Evolutionary conservation across 2,113 vertebrate genomes (phyloP).

Genomic region (Poeciliopsis occidentalis): DNA sequence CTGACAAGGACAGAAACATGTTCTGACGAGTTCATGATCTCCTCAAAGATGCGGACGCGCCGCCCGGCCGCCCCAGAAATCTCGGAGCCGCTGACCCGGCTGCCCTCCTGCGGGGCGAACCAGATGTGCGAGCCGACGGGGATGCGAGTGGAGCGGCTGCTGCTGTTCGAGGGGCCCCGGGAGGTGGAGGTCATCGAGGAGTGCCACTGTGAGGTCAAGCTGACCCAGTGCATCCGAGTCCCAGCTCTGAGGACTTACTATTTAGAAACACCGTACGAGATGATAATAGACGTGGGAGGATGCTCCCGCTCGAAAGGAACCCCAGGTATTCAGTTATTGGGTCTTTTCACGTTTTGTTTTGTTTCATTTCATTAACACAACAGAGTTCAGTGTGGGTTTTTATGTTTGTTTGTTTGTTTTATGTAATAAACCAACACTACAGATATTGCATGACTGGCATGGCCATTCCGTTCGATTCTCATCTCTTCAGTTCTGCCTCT

Average conservation of each 20-base stretch:
- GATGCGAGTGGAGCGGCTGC: conserved; percentile 69
- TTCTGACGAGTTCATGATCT: conserved; percentile 2
- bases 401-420: no score
- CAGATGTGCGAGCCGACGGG: conserved; percentile 71
- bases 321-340: conserved; percentile 46
- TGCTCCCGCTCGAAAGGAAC: conserved; percentile 72
- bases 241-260: conserved; percentile 80
- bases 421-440: no score
- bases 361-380: neutral
- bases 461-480: no score
- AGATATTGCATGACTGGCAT: no score
- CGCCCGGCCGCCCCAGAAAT: neutral
- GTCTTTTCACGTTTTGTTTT: neutral
- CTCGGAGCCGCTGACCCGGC: neutral
- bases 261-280: conserved; percentile 79
- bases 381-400: neutral
- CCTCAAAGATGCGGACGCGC: conserved; percentile 40
- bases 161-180: conserved; percentile 70
- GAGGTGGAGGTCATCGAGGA: conserved; percentile 79
- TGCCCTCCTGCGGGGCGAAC: conserved; percentile 63
- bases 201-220: conserved; percentile 78
- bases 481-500: no score
- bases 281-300: conserved; percentile 74
- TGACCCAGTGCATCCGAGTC: conserved; percentile 70
- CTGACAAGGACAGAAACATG: neutral